Evolutionary conservation across 2,888 invertebrate species (phyloP).

Genomic region (Blastobasis lacticolella): DNA sequence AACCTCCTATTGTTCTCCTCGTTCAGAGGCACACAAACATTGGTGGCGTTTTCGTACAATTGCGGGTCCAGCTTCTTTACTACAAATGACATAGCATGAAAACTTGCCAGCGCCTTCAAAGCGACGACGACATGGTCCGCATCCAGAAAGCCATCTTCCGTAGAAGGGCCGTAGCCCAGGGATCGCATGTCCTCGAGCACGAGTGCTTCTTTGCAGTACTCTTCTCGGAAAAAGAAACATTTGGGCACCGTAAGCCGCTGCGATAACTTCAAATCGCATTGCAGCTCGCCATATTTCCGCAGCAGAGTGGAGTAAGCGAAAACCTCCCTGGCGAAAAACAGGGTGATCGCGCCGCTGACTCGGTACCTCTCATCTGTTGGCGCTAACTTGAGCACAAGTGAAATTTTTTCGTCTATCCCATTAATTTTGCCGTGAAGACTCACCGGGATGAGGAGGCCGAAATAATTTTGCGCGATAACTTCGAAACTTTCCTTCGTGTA

Average conservation of each 20-base stretch:
- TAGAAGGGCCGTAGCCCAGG: constrained; percentile 39
- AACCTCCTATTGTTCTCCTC: constrained; percentile 39
- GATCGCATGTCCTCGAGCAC: constrained; percentile 50
- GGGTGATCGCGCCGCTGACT: constrained; percentile 53
- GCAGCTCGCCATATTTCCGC: constrained; percentile 32
- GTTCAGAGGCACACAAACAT: constrained; percentile 44
- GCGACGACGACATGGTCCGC: constrained; percentile 40
- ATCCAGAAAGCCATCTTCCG: constrained; percentile 37
- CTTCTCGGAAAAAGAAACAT: constrained; percentile 41
- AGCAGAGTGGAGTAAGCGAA: constrained; percentile 47
- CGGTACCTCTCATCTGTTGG: constrained; percentile 54
- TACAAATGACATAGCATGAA: constrained; percentile 55
- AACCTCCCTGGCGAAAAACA: constrained; percentile 51
- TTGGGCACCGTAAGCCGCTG: constrained; percentile 33
- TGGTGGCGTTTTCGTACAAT: constrained; percentile 31
- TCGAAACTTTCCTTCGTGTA: constrained; percentile 34
- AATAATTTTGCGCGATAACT: constrained; percentile 55
- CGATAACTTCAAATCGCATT: constrained; percentile 15
- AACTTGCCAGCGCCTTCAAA: constrained; percentile 42
- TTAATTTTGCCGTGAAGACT: constrained; percentile 28
- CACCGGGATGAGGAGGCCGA: constrained; percentile 51
- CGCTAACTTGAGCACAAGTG: constrained; percentile 51
- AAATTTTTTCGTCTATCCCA: constrained; percentile 19
- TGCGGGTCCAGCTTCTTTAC: constrained; percentile 26
- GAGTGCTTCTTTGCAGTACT: constrained; percentile 49